These are phyloP conservation scores for Hypolimnas misippus DNA, from an alignment of 2,888 invertebrate species.

Conservation along the genomic window DNA sequence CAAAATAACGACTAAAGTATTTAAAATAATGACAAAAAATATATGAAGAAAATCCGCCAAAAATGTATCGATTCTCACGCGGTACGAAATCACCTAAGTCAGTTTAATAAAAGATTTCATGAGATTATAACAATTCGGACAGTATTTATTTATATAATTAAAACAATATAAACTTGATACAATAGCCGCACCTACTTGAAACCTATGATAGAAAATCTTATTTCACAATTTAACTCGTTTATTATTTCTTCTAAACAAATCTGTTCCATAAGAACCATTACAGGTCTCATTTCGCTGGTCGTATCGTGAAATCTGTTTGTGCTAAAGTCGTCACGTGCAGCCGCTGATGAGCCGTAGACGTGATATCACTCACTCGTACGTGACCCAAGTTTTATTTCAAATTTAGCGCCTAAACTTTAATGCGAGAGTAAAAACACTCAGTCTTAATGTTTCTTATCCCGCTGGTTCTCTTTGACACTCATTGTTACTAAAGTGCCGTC, in stretches of 20 bases:
- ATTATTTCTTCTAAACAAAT: neutral
- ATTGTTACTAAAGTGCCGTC: constrained; percentile 15
- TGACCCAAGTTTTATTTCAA: constrained; percentile 71
- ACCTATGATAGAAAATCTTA: neutral
- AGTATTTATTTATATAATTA: no score
- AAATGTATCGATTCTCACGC: no score
- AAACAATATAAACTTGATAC: no score
- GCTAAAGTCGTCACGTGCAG: constrained; percentile 82
- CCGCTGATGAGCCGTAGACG: constrained; percentile 82
- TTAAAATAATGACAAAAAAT: no score
- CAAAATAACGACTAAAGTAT: no score
- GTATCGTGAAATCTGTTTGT: constrained; percentile 80
- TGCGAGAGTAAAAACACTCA: constrained; percentile 44
- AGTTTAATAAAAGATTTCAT: no score
- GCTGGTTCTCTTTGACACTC: constrained; percentile 21
- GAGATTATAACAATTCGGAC: no score
- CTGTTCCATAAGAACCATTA: constrained; percentile 40
- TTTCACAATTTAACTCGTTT: neutral
- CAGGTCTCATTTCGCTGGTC: constrained; percentile 61
- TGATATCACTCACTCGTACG: constrained; percentile 82
- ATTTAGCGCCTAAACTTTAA: constrained; percentile 64
- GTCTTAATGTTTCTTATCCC: constrained; percentile 40
- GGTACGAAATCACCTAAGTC: no score
- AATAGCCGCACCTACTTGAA: no score
- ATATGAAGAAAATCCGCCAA: no score